A percentile compares a stretch with the other conserved stretches of the same genome.
phyloP scores from a whole-genome alignment of 2,797 vertebrate species.

The Amblyraja radiata region DNA sequence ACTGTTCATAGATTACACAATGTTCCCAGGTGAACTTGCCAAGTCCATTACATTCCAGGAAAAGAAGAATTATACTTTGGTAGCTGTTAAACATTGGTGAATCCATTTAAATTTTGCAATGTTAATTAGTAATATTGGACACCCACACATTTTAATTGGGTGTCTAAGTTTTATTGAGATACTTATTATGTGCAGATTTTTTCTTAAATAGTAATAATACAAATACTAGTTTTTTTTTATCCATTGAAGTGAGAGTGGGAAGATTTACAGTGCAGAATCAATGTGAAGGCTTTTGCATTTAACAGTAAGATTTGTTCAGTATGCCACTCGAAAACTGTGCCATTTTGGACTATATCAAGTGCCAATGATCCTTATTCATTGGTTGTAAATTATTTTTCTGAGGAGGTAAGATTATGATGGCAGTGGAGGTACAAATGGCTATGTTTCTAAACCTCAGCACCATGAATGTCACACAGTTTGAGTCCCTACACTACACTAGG shows the following conservation, averaged over 20 bases:
- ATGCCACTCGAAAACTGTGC: background rate
- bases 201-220: background rate
- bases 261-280: background rate
- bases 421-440: too few relatives aligned
- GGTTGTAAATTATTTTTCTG: background rate
- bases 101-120: background rate
- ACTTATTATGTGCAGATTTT: background rate
- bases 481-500: background rate
- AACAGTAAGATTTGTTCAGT: background rate
- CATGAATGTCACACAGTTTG: background rate
- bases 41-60: background rate
- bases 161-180: background rate
- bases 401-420: background rate
- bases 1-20: background rate
- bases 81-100: background rate
- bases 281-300: background rate
- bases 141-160: background rate
- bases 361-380: background rate
- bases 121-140: background rate
- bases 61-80: background rate
- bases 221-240: too few relatives aligned
- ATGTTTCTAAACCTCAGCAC: background rate
- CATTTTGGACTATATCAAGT: conserved; percentile 9
- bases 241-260: too few relatives aligned
- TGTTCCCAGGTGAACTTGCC: background rate